phyloP scores from a whole-genome alignment of 2,113 vertebrate species.

The Muntiacus reevesi region DNA sequence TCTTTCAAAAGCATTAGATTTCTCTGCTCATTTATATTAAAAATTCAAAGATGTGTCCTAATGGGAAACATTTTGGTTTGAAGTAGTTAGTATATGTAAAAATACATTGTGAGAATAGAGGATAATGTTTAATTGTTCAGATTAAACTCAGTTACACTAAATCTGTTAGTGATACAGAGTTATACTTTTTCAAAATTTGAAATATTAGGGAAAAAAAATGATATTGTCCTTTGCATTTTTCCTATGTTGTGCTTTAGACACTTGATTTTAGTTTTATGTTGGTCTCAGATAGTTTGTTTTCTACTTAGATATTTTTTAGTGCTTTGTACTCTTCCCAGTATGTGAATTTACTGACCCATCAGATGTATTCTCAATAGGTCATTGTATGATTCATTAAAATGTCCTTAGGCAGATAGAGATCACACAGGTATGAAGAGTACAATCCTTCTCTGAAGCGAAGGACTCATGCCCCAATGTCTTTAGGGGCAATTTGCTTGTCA shows the following conservation, averaged over 20 bases:
- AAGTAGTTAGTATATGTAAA: neutral
- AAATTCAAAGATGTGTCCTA: neutral
- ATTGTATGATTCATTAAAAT: slow-evolving; percentile 48
- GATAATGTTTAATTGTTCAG: neutral
- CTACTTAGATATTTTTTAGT: neutral
- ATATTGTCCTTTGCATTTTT: neutral
- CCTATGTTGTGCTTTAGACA: neutral
- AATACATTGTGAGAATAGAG: neutral
- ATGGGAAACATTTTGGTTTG: slow-evolving; percentile 31
- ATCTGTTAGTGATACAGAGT: neutral
- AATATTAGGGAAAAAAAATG: neutral
- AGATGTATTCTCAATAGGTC: slow-evolving; percentile 54
- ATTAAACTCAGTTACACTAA: neutral
- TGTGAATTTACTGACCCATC: slow-evolving; percentile 39
- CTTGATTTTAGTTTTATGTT: slow-evolving; percentile 10
- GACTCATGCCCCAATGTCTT: slow-evolving; percentile 35
- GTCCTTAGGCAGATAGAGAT: slow-evolving; percentile 31
- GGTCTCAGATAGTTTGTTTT: neutral
- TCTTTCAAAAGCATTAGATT: neutral
- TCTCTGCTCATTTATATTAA: neutral
- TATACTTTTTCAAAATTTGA: slow-evolving; percentile 30
- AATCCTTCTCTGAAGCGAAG: slow-evolving; percentile 14
- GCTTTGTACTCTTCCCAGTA: neutral
- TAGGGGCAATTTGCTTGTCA: slow-evolving; percentile 61
- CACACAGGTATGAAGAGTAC: slow-evolving; percentile 43